Base-by-base conservation (phyloP, 2,888 invertebrate genomes). In the Lasioglossum pauxillum region DNA sequence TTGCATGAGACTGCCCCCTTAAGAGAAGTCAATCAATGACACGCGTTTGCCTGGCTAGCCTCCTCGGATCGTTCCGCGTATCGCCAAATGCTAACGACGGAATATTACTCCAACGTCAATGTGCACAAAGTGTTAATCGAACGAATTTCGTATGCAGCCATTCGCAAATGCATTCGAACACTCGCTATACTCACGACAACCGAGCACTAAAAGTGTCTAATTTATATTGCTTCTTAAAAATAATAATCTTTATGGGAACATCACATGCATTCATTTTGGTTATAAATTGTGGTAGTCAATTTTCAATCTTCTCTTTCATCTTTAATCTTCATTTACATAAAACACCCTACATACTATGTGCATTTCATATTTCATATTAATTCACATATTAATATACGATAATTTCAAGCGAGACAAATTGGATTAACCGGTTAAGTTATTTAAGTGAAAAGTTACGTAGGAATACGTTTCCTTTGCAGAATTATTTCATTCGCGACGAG, bases 91-190 rank as follows among this genome's bases (percentile, higher is more conserved):
- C 46, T 73, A 74, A 78, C 71, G 35, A 82, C 35, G 85, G 87
- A 90, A 90, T 88, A 84, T 88, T 82, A 90, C 85, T 12, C 38
- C 41, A 23, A 27, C 69, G 67, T 23, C 67, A 23, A 23, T 44
- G 64, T 27, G 44, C 31, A 76, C 4, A 27, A 27, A 60, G 23
- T 23, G 53, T 53, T 53, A 53, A 10, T 23, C 53, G 53, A 53
- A 23, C 10, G 53, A 53, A 53, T 23, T 53, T 53, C 53, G 8
- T 8, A 53, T 53, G 53, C 23, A 53, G 23, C 23, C 23, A 10
- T 3, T 53, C 23, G 23, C 23, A 23, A 53, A 53, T 23, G 53
- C 53, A 53, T 53, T 23, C 53, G 23, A 53, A 23, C 53, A 10
- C 23, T 19, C 19, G 49, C 49, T 49, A 2, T 49, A 2, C 19